These are phyloP conservation scores for Dromius quadrimaculatus DNA, from an alignment of 2,888 invertebrate species.

Conservation along the genomic window DNA sequence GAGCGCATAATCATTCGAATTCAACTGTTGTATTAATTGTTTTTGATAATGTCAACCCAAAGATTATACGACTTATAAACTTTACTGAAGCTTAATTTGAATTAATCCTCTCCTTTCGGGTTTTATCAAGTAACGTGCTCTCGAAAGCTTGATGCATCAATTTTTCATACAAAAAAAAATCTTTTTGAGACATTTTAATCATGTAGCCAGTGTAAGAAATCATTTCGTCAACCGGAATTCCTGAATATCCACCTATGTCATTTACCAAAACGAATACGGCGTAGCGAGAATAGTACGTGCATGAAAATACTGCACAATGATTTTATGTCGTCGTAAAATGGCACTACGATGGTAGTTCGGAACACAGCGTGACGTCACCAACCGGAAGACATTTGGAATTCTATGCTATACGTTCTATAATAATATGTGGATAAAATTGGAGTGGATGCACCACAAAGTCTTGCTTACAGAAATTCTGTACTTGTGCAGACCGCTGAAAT, in stretches of 20 bases:
- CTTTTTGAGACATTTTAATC: too few relatives aligned
- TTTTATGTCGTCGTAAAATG: slow-evolving; percentile 42
- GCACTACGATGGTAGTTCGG: slow-evolving; percentile 18
- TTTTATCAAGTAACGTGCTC: too few relatives aligned
- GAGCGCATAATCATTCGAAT: slow-evolving; percentile 26
- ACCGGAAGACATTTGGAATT: slow-evolving; percentile 41
- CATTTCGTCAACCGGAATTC: neutral
- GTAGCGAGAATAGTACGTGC: slow-evolving; percentile 19
- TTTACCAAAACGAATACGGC: slow-evolving; percentile 30
- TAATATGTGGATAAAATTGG: slow-evolving; percentile 31
- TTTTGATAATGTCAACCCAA: slow-evolving; percentile 31
- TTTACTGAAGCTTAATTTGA: neutral
- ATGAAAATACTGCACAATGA: slow-evolving; percentile 37
- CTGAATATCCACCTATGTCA: slow-evolving; percentile 2
- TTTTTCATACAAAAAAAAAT: too few relatives aligned
- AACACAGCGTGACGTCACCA: slow-evolving; percentile 40
- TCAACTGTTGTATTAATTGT: slow-evolving; percentile 25
- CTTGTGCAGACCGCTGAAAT: slow-evolving; percentile 11
- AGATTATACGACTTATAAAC: neutral
- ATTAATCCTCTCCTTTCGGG: too few relatives aligned
- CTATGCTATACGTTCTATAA: slow-evolving; percentile 38
- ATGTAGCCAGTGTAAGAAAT: too few relatives aligned
- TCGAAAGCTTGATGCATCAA: too few relatives aligned
- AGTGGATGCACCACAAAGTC: slow-evolving; percentile 23
- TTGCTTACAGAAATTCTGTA: neutral